Evolutionary conservation across 2,113 vertebrate species (phyloP), one percentile per base, ranked within the genome.

Genomic region (Gallinago media): DNA sequence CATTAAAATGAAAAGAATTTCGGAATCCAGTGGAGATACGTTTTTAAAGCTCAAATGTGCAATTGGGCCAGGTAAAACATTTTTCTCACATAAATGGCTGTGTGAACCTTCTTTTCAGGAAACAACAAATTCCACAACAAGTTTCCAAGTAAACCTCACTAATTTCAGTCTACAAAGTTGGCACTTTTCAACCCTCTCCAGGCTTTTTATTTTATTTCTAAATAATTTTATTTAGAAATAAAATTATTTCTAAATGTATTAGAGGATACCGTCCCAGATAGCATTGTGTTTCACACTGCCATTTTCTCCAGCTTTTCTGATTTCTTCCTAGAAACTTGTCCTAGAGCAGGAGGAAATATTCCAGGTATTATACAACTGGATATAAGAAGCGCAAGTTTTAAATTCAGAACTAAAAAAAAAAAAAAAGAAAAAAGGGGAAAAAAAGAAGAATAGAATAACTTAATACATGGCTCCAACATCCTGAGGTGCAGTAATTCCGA

Each of bases 121-220:
- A 95, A 85, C 36, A 89, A 86, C 29, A 80, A 56, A 66, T 81
- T 94, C 61, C 96, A 17, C 90, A 93, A 81, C 56, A 93, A 87
- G 54, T 80, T 97, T 96, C 87, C 63, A 82, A 55, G 74, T 92
- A 96, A 95, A 86, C 49, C 36, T 52, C 84, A 91, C 76, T 96
- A 96, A 94, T 96, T 97, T 78, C 91, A 68, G 73, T 96, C 89
- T 78, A 74, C 71, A 67, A 82, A 94, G 75, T 63, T 93, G 96
- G 94, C 73, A 50, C 42, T 84, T 97, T 96, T 95, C 89, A 96
- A 83, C 86, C 72, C 16, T 74, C 56, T 95, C 77, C 44, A 88
- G 21, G 38, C 15, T 61, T n/a, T n/a, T n/a, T n/a, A n/a, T n/a
- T n/a, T n/a, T n/a, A n/a, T n/a, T n/a, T n/a, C n/a, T n/a, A n/a